Evolutionary conservation across 2,113 vertebrate genomes (phyloP).

Genomic region (Esox niger): DNA sequence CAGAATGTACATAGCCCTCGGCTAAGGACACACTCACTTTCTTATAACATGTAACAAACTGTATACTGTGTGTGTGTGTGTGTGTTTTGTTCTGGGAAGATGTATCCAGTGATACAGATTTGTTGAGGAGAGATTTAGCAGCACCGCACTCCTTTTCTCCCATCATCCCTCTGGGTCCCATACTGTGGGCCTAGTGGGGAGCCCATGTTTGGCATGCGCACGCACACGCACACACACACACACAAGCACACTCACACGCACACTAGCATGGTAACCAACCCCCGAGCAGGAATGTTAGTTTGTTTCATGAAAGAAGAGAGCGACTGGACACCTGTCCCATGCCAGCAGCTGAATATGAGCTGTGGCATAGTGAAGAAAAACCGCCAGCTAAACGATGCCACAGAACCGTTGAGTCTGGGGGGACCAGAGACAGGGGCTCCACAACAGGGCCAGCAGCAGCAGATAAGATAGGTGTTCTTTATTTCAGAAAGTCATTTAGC

Average conservation of each 20-base stretch:
- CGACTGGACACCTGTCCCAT: slow-evolving; percentile 55
- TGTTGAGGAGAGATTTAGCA: slow-evolving; percentile 42
- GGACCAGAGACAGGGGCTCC: too few relatives aligned
- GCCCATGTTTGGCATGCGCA: too few relatives aligned
- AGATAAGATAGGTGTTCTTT: slow-evolving; percentile 75
- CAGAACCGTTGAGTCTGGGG: too few relatives aligned
- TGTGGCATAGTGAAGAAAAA: too few relatives aligned
- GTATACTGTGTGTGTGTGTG: slow-evolving; percentile 15
- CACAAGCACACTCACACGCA: too few relatives aligned
- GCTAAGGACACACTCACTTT: slow-evolving; percentile 22
- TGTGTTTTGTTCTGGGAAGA: slow-evolving; percentile 2
- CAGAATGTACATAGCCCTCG: slow-evolving; percentile 40
- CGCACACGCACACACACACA: too few relatives aligned
- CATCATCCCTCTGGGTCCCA: slow-evolving; percentile 47
- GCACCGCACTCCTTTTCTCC: slow-evolving; percentile 38
- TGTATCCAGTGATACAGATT: neutral
- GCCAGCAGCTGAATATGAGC: slow-evolving; percentile 18
- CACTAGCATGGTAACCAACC: too few relatives aligned
- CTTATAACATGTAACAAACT: neutral
- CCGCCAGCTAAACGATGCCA: too few relatives aligned
- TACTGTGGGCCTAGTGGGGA: slow-evolving; percentile 49
- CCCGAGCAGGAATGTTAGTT: too few relatives aligned
- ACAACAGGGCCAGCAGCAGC: slow-evolving; percentile 59
- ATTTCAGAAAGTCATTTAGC: slow-evolving; percentile 75
- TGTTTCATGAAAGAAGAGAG: slow-evolving; percentile 43